Base-by-base conservation (phyloP, 2,113 vertebrate genomes). In the Gobius niger region DNA sequence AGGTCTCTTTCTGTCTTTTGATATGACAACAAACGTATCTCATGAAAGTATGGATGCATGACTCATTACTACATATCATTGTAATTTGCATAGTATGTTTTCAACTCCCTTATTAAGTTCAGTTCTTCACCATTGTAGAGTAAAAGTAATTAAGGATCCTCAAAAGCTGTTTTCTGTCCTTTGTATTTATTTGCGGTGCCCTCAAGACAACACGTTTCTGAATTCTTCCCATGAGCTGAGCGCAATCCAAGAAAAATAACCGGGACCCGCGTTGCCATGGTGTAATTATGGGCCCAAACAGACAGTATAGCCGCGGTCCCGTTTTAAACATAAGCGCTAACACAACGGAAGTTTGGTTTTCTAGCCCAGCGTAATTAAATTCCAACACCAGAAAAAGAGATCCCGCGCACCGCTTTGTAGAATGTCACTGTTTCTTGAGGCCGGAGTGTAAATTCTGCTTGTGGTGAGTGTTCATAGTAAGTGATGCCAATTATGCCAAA, bases 201-300 rank as follows among this genome's bases (percentile, higher is more conserved):
- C 80, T 76, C 78, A 84, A 82, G 72, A 79, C 74, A 85, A 86
- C 79, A 76, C 19, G 14, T 70, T 68, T 79, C 49, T 42, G 63
- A 87, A 70, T 82, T 72, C 84, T 87, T 89, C 87, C 86, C 82
- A 87, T 71, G 77, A 87, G 75, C 73, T 75, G 71, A 80, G 75
- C 9, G 4, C 66, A 62, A 47, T 82, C 86, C 86, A 90, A 90
- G 84, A 81, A 83, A 88, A 89, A 87, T 79, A 83, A 84, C 54
- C 64, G 53, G 2, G 13, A 66, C 83, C 80, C 78, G 60, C 80
- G 71, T 81, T 84, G 82, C 85, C 75, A 70, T 78, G 81, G 79
- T 87, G 82, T 86, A 87, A 90, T 91, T 86, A 86, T 82, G 82
- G 83, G 78, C 77, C 83, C 76, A 87, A 90, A 87, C 81, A 86